phyloP scores from a whole-genome alignment of 1,140 invertebrate genomes.

The Cyclina sinensis region DNA sequence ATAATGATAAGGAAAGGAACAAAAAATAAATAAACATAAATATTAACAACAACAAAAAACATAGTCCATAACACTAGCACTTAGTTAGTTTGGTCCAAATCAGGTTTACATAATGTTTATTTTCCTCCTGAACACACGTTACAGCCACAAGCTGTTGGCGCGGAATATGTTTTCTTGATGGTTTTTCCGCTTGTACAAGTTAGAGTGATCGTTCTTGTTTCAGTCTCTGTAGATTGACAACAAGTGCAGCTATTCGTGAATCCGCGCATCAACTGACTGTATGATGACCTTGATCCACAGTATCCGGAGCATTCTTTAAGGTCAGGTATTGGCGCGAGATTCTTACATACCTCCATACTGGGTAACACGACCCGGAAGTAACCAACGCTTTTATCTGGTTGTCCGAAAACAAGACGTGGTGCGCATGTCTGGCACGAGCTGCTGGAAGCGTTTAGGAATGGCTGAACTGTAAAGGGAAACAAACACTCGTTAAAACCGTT shows the following conservation, averaged over 20 bases:
- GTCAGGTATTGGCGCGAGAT: constrained; percentile 67
- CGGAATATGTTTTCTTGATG: constrained; percentile 67
- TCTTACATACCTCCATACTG: constrained; percentile 66
- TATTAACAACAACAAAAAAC: constrained; percentile 21
- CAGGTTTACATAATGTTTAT: not conserved
- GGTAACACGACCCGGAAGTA: constrained; percentile 68
- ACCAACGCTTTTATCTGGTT: constrained; percentile 66
- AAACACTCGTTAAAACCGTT: no score
- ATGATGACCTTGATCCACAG: constrained; percentile 69
- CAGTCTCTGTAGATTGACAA: constrained; percentile 68
- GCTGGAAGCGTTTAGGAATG: not conserved
- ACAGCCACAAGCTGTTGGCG: constrained; percentile 70
- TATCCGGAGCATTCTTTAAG: constrained; percentile 73
- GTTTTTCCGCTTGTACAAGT: constrained; percentile 68
- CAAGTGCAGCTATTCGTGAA: constrained; percentile 72
- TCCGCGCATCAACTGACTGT: constrained; percentile 67
- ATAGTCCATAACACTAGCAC: not conserved
- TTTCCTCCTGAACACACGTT: constrained; percentile 64
- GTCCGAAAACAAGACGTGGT: constrained; percentile 65
- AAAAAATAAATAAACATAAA: constrained; percentile 37
- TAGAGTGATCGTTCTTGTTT: constrained; percentile 60
- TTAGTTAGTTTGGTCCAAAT: not conserved
- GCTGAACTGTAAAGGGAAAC: constrained; percentile 24
- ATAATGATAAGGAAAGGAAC: constrained; percentile 20
- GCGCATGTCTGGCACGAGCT: constrained; percentile 60